Evolutionary conservation across 2,113 vertebrate genomes (phyloP).

Genomic region (Etheostoma cragini): DNA sequence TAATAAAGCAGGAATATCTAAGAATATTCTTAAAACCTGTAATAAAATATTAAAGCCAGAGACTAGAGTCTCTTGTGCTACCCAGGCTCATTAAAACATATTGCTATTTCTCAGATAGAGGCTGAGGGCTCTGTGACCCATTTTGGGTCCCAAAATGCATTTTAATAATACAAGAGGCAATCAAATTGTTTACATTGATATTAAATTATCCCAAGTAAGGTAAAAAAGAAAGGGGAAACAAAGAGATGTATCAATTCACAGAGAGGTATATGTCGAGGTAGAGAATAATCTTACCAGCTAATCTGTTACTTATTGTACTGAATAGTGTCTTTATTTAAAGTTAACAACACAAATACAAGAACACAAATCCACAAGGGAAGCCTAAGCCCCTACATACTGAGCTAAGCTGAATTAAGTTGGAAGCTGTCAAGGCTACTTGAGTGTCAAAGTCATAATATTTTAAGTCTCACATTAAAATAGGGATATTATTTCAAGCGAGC

Average conservation of each 20-base stretch:
- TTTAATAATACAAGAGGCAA: constrained; percentile 34
- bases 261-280: background rate
- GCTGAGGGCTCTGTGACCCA: constrained; percentile 55
- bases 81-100: constrained; percentile 72
- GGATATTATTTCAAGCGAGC: background rate
- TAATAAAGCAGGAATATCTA: constrained; percentile 59
- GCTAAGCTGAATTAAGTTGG: background rate
- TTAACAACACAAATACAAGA: constrained; percentile 16
- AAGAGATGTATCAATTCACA: constrained; percentile 30
- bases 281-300: background rate
- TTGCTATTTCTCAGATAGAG: constrained; percentile 49
- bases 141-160: constrained; percentile 51
- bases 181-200: constrained; percentile 52
- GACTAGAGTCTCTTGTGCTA: constrained; percentile 54
- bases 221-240: constrained; percentile 4
- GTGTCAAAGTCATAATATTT: background rate
- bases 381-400: background rate
- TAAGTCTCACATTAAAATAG: background rate
- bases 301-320: constrained; percentile 14
- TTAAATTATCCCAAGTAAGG: constrained; percentile 16
- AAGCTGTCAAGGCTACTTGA: background rate
- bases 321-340: constrained; percentile 14
- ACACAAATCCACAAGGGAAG: background rate
- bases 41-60: constrained; percentile 70
- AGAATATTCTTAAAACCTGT: constrained; percentile 60